These are phyloP conservation scores for Damaliscus lunatus DNA, from an alignment of 2,113 vertebrate genomes.

Conservation along the genomic window DNA sequence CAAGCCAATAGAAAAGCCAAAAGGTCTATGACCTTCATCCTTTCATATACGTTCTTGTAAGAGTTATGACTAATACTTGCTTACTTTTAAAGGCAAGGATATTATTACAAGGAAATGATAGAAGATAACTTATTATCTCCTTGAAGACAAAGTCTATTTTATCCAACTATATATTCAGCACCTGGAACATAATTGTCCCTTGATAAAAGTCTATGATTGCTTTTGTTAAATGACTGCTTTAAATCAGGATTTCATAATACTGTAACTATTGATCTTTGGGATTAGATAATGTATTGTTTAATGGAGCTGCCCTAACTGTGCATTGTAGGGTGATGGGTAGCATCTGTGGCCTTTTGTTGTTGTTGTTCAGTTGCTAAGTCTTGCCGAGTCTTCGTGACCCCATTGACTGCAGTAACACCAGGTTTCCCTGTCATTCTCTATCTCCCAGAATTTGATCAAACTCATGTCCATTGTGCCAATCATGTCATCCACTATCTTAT, in stretches of 20 bases:
- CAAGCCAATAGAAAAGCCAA: background rate
- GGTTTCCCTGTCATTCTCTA: background rate
- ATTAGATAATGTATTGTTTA: too few species aligned
- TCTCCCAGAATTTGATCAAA: background rate
- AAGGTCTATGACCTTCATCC: background rate
- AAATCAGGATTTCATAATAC: background rate
- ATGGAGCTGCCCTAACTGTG: background rate
- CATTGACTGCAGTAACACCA: background rate
- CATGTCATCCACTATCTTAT: background rate
- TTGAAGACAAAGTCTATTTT: background rate
- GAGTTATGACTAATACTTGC: background rate
- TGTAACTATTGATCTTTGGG: background rate
- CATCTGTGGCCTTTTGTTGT: background rate
- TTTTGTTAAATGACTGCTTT: background rate
- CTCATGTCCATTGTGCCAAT: background rate
- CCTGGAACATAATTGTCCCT: background rate
- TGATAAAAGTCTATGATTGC: background rate
- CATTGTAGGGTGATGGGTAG: background rate
- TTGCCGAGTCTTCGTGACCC: accelerated
- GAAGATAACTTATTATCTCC: background rate
- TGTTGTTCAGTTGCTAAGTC: background rate
- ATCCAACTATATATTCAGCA: background rate
- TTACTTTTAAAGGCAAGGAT: background rate
- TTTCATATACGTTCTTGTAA: constrained; percentile 12
- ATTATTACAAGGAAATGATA: background rate